A percentile compares a stretch with the other conserved stretches of the same genome.
phyloP scores from a whole-genome alignment of 2,113 vertebrate species.

The Cephalophus harveyi region DNA sequence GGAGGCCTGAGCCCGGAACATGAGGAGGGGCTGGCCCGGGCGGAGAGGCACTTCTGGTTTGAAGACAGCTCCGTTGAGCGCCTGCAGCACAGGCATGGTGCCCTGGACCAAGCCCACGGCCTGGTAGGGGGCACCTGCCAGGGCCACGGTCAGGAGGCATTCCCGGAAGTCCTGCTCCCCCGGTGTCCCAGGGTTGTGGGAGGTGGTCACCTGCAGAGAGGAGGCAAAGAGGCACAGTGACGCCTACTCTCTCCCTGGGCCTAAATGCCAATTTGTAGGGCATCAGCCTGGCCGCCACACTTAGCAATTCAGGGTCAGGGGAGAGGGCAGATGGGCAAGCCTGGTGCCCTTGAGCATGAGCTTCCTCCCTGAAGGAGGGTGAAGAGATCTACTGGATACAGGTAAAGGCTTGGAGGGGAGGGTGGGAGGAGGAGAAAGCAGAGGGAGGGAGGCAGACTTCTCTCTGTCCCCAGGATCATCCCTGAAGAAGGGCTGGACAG shows the following conservation, averaged over 20 bases:
- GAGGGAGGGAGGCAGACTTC: background rate
- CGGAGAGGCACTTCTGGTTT: conserved; percentile 84
- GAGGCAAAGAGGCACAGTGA: rapidly evolving
- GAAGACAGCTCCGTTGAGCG: conserved; percentile 85
- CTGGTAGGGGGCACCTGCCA: conserved; percentile 76
- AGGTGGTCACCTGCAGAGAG: conserved; percentile 68
- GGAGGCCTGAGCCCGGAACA: conserved; percentile 82
- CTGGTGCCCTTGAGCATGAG: background rate
- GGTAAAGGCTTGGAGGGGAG: background rate
- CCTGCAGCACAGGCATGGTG: conserved; percentile 82
- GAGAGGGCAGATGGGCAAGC: background rate
- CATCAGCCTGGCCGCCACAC: rapidly evolving
- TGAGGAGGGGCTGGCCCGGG: conserved; percentile 81
- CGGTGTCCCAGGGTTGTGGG: conserved; percentile 10
- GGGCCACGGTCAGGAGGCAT: conserved; percentile 68
- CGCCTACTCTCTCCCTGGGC: rapidly evolving
- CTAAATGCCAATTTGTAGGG: rapidly evolving
- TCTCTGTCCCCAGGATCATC: too few species aligned
- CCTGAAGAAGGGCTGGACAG: background rate
- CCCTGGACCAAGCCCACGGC: conserved; percentile 85
- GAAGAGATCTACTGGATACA: background rate
- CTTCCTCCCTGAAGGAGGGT: background rate
- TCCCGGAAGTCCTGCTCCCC: conserved; percentile 12
- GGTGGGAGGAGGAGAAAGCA: background rate
- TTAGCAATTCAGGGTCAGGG: background rate